These are phyloP conservation scores for Rhadina sibilatrix DNA, from an alignment of 2,113 vertebrate species.

Conservation along the genomic window DNA sequence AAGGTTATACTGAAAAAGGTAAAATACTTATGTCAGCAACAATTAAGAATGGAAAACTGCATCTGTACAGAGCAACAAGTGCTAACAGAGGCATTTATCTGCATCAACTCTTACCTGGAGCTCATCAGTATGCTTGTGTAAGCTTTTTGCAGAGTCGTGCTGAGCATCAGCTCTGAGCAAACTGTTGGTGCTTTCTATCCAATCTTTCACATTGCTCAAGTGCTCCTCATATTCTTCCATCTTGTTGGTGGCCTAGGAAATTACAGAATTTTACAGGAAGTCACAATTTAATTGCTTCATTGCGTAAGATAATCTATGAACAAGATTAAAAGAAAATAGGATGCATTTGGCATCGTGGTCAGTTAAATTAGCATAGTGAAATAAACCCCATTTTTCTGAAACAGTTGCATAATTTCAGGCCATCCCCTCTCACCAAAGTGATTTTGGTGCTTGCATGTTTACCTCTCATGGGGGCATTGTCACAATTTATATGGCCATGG, in stretches of 20 bases:
- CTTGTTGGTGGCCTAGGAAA: conserved; percentile 79
- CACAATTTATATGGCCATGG: neutral
- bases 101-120: conserved; percentile 77
- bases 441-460: neutral
- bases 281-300: neutral
- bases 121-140: conserved; percentile 74
- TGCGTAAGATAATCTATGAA: neutral
- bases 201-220: conserved; percentile 77
- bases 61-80: neutral
- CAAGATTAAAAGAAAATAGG: neutral
- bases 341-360: neutral
- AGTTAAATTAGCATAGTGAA: neutral
- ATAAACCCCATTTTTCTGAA: neutral
- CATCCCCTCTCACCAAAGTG: neutral
- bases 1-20: neutral
- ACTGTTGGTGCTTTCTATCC: conserved; percentile 80
- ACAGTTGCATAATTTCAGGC: neutral
- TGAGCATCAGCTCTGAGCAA: conserved; percentile 79
- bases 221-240: conserved; percentile 87
- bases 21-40: neutral
- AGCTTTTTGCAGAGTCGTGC: conserved; percentile 78
- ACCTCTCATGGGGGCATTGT: neutral
- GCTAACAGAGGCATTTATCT: neutral
- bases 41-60: neutral
- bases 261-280: neutral